Evolutionary conservation across 2,888 invertebrate species (phyloP).

Genomic region (Maniola hyperantus): DNA sequence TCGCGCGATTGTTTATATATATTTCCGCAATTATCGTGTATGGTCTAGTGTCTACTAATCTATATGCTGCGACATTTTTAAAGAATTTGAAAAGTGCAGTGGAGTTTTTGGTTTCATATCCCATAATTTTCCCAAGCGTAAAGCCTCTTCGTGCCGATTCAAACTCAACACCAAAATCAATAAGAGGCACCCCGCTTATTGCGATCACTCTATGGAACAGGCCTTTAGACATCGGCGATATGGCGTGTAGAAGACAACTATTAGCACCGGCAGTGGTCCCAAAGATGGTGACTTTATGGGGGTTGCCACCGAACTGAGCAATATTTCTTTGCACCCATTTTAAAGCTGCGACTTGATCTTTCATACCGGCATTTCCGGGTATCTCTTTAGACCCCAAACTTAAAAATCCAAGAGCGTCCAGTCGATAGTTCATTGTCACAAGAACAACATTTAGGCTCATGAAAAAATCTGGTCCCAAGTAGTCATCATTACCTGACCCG

Average conservation of each 20-base stretch:
- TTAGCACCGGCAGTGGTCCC: slow-evolving; percentile 67
- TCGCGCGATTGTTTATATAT: slow-evolving; percentile 43
- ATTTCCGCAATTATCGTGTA: slow-evolving; percentile 50
- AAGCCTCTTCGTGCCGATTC: slow-evolving; percentile 52
- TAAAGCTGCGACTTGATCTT: slow-evolving; percentile 71
- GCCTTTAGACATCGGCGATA: slow-evolving; percentile 60
- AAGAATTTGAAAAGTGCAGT: slow-evolving; percentile 53
- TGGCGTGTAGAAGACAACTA: slow-evolving; percentile 50
- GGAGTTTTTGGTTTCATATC: slow-evolving; percentile 52
- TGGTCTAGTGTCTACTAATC: slow-evolving; percentile 48
- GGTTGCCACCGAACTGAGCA: slow-evolving; percentile 64
- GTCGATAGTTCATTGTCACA: slow-evolving; percentile 70
- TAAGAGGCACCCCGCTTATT: slow-evolving; percentile 84
- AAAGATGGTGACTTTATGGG: slow-evolving; percentile 69
- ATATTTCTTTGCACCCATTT: slow-evolving; percentile 70
- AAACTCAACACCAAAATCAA: slow-evolving; percentile 53
- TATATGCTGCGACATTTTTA: slow-evolving; percentile 51
- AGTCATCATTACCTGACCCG: slow-evolving; percentile 61
- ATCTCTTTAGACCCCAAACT: slow-evolving; percentile 62
- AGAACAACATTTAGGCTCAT: slow-evolving; percentile 60
- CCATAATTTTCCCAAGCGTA: slow-evolving; percentile 52
- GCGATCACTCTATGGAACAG: slow-evolving; percentile 77
- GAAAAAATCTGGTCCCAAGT: slow-evolving; percentile 66
- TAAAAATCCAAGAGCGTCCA: slow-evolving; percentile 66
- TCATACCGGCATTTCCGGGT: slow-evolving; percentile 75